A percentile compares a stretch with the other conserved stretches of the same genome.
Conservation (phyloP, 1,140 invertebrate species). For the Aricia agestis region DNA sequence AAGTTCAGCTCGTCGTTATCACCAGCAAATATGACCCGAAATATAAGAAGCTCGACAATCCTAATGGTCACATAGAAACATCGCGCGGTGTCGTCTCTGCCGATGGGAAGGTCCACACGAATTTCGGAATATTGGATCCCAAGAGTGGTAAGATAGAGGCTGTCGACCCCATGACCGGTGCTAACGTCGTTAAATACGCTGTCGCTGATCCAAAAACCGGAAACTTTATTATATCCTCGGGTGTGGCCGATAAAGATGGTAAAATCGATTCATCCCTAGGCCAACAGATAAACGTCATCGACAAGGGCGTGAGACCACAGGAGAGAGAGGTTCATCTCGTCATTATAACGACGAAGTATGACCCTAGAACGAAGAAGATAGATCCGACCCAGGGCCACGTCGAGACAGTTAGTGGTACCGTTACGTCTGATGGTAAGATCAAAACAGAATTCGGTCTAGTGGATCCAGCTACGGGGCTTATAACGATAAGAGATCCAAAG, state of each 20-base stretch:
- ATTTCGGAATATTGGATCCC: slow-evolving; percentile 77
- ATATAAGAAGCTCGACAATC: slow-evolving; percentile 75
- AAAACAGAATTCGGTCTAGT: slow-evolving; percentile 76
- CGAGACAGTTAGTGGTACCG: slow-evolving; percentile 76
- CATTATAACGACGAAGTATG: slow-evolving; percentile 77
- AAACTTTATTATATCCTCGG: slow-evolving; percentile 66
- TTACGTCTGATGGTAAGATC: slow-evolving; percentile 73
- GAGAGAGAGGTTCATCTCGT: slow-evolving; percentile 70
- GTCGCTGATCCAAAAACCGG: slow-evolving; percentile 75
- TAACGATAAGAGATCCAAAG: slow-evolving; percentile 73
- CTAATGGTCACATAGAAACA: slow-evolving; percentile 75
- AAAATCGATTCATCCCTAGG: slow-evolving; percentile 75
- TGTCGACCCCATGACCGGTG: slow-evolving; percentile 74
- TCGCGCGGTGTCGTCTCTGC: slow-evolving; percentile 69
- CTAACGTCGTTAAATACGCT: slow-evolving; percentile 73
- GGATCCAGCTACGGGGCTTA: slow-evolving; percentile 75
- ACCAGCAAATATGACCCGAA: slow-evolving; percentile 77
- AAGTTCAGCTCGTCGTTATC: slow-evolving; percentile 76
- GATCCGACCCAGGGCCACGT: slow-evolving; percentile 77
- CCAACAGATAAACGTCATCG: slow-evolving; percentile 74
- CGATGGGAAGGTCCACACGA: slow-evolving; percentile 75
- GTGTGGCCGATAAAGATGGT: slow-evolving; percentile 76
- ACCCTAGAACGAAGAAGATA: slow-evolving; percentile 76
- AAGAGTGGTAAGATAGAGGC: slow-evolving; percentile 73
- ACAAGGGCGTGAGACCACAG: slow-evolving; percentile 67